Evolutionary conservation across 1,140 invertebrate species (phyloP).

Genomic region (Hermetia illucens): DNA sequence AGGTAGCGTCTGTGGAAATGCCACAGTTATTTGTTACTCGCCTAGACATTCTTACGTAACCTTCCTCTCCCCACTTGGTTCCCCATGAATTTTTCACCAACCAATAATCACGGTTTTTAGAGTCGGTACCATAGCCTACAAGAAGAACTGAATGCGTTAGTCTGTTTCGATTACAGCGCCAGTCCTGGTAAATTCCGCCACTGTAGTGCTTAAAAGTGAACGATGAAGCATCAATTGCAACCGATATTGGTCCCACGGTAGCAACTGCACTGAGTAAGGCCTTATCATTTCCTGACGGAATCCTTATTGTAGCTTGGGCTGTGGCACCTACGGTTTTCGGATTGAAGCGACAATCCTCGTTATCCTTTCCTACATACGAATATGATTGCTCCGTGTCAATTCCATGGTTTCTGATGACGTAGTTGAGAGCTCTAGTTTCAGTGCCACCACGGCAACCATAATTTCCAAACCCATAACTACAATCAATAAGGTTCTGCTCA

Average conservation of each 20-base stretch:
- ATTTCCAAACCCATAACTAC: constrained; percentile 32
- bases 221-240: constrained; percentile 63
- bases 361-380: constrained; percentile 27
- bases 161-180: constrained; percentile 12
- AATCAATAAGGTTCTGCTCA: constrained; percentile 35
- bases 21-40: constrained; percentile 40
- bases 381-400: constrained; percentile 38
- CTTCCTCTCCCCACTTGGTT: constrained; percentile 33
- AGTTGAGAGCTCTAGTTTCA: constrained; percentile 41
- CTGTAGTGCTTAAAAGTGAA: constrained; percentile 65
- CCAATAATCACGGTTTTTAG: constrained; percentile 22
- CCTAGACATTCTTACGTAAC: constrained; percentile 37
- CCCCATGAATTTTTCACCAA: constrained; percentile 29
- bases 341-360: constrained; percentile 42
- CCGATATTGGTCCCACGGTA: constrained; percentile 54
- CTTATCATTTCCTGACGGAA: constrained; percentile 44
- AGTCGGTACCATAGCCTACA: constrained; percentile 31
- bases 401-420: constrained; percentile 39
- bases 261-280: constrained; percentile 63
- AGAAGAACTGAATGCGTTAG: constrained; percentile 30
- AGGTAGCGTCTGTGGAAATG: constrained; percentile 33
- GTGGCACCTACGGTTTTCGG: constrained; percentile 37
- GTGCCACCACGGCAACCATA: constrained; percentile 45
- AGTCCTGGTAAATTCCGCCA: constrained; percentile 34
- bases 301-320: constrained; percentile 16